Evolutionary conservation across 2,113 vertebrate species (phyloP).

Genomic region (Apus apus): DNA sequence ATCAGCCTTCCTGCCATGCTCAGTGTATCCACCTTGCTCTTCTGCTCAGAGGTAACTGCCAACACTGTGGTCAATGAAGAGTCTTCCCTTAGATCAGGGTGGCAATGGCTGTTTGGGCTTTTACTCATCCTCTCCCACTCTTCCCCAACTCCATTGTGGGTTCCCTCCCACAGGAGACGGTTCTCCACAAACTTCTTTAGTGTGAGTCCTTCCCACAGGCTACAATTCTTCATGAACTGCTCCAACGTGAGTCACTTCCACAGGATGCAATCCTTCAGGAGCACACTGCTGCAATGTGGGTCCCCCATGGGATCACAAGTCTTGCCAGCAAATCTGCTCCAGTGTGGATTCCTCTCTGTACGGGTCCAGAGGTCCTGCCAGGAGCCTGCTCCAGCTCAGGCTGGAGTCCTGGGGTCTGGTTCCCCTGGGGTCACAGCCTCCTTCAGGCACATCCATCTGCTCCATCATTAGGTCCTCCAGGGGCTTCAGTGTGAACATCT

Average conservation of each 20-base stretch:
- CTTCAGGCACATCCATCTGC: background rate
- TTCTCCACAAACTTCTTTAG: background rate
- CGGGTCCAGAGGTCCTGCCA: background rate
- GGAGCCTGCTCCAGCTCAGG: no score
- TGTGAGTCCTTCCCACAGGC: background rate
- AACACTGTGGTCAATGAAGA: rapidly evolving
- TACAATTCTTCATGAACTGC: background rate
- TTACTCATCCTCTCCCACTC: background rate
- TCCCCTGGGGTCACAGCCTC: no score
- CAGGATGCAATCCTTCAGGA: background rate
- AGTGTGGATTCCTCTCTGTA: no score
- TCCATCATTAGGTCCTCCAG: background rate
- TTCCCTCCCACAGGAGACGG: background rate
- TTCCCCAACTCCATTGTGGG: background rate
- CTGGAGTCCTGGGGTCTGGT: background rate
- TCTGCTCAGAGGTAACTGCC: background rate
- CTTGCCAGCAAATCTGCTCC: no score
- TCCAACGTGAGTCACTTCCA: background rate
- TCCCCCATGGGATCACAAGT: no score
- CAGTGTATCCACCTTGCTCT: background rate
- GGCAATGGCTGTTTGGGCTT: background rate
- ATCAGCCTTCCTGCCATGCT: background rate
- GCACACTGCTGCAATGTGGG: background rate
- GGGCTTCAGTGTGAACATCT: no score
- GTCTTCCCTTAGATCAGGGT: background rate